phyloP scores from a whole-genome alignment of 2,113 vertebrate species.

The Leucopsar rothschildi region DNA sequence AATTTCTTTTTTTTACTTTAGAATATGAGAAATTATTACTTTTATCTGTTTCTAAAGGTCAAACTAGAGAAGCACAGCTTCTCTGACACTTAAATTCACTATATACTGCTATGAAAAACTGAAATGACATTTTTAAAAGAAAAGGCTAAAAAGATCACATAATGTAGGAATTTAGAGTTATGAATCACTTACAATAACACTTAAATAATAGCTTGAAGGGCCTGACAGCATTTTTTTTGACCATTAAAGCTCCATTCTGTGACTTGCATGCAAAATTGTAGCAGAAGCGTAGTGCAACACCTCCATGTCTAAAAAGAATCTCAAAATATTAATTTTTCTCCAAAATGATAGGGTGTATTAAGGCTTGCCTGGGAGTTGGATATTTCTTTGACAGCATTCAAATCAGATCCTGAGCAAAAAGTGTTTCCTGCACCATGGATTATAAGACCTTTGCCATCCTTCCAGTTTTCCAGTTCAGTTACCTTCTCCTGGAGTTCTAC shows the following conservation, averaged over 20 bases:
- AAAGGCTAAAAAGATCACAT: not conserved
- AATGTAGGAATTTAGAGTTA: not conserved
- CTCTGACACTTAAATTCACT: not conserved
- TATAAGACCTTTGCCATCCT: constrained; percentile 90
- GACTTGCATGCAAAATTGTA: not conserved
- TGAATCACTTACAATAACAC: not conserved
- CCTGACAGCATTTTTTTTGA: not conserved
- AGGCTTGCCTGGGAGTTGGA: constrained; percentile 80
- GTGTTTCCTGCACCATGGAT: constrained; percentile 84
- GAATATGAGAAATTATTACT: not conserved
- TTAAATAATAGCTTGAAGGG: not conserved
- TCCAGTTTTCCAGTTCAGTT: constrained; percentile 88
- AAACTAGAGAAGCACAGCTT: not conserved
- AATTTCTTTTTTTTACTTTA: not conserved
- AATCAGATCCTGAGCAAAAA: constrained; percentile 93
- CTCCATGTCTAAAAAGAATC: not conserved
- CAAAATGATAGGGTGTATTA: not conserved
- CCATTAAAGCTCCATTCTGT: not conserved
- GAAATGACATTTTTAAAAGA: not conserved
- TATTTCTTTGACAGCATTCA: constrained; percentile 85
- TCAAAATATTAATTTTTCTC: not conserved
- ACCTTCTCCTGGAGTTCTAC: constrained; percentile 86
- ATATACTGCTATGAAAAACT: not conserved
- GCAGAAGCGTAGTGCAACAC: not conserved
- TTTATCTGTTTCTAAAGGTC: not conserved